Conservation (phyloP, 2,113 vertebrate species). For the Sebastes schlegelii region DNA sequence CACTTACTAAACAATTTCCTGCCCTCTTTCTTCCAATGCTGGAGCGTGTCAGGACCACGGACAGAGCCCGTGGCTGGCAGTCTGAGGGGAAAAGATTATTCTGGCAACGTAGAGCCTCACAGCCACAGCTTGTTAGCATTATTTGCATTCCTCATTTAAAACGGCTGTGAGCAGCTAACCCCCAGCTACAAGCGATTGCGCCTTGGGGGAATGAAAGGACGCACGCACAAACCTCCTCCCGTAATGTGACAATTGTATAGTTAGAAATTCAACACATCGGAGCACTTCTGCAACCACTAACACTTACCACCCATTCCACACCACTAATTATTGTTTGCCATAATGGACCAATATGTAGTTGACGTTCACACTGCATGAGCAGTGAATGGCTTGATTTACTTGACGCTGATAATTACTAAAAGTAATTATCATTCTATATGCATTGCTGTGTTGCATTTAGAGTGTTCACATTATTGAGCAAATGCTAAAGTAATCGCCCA, state of each 20-base stretch:
- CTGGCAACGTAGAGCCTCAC: slow-evolving; percentile 20
- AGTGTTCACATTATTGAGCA: slow-evolving; percentile 43
- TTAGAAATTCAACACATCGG: slow-evolving; percentile 46
- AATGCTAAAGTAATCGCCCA: slow-evolving; percentile 43
- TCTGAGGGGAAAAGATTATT: slow-evolving; percentile 33
- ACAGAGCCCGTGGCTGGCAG: slow-evolving; percentile 38
- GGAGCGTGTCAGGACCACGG: slow-evolving; percentile 51
- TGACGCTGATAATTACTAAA: slow-evolving; percentile 43
- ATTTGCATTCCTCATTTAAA: slow-evolving; percentile 65
- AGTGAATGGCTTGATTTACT: slow-evolving; percentile 57
- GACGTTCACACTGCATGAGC: slow-evolving; percentile 61
- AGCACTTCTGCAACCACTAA: slow-evolving; percentile 40
- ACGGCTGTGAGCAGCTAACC: slow-evolving; percentile 48
- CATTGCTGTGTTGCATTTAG: slow-evolving; percentile 46
- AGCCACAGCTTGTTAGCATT: slow-evolving; percentile 51
- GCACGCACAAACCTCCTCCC: slow-evolving; percentile 28
- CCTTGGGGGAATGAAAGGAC: slow-evolving; percentile 40
- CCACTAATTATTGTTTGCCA: slow-evolving; percentile 55
- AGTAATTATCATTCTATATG: slow-evolving; percentile 57
- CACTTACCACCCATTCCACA: slow-evolving; percentile 49
- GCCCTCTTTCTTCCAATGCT: slow-evolving; percentile 15
- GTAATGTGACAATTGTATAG: slow-evolving; percentile 45
- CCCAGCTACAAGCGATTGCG: slow-evolving; percentile 47
- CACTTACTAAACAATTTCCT: slow-evolving; percentile 46
- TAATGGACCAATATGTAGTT: slow-evolving; percentile 54